Evolutionary conservation across 2,888 invertebrate genomes (phyloP), one percentile per base, ranked within the genome.

Genomic region (Chloroclystis v-ata): DNA sequence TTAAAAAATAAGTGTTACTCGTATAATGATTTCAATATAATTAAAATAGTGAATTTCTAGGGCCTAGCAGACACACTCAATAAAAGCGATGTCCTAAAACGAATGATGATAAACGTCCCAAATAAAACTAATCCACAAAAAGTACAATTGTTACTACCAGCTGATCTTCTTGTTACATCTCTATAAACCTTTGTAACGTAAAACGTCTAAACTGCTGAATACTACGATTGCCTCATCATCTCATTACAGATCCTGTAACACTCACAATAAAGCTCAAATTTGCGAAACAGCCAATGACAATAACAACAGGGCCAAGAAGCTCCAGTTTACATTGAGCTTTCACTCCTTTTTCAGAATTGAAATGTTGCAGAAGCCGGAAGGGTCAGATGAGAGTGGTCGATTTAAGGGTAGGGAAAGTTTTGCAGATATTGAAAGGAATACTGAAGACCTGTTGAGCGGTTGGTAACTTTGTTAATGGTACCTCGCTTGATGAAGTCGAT

Each of bases 401-500:
- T 82, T 82, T 82, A 77, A 81, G 82, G 78, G 75, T 75, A 75
- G 75, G 74, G 79, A 78, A 85, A 85, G 79, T 86, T 86, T 84
- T 79, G 83, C 75, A 79, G 82, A 82, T 85, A 86, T 85, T 86
- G 85, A 86, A 86, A 85, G 78, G 83, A 84, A 84, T 82, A 74
- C 78, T 6, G 73, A 73, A 77, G 82, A 86, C 86, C 84, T 86
- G 86, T 86, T 85, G 85, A 76, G 62, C 69, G 63, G 69, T 71
- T 74, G 69, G 77, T 75, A 80, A 83, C 75, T 82, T 81, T 66
- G 79, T 76, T 85, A 86, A 85, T 82, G 74, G 80, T 70, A 69
- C 68, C 74, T 71, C 75, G 67, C 52, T 53, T 65, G 69, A 74
- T 72, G 67, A 69, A 52, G 69, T 66, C 65, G 69, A 65, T 66